A percentile compares a stretch with the other conserved stretches of the same genome.
phyloP scores from a whole-genome alignment of 2,113 vertebrate genomes.

The Hepsetus odoe region DNA sequence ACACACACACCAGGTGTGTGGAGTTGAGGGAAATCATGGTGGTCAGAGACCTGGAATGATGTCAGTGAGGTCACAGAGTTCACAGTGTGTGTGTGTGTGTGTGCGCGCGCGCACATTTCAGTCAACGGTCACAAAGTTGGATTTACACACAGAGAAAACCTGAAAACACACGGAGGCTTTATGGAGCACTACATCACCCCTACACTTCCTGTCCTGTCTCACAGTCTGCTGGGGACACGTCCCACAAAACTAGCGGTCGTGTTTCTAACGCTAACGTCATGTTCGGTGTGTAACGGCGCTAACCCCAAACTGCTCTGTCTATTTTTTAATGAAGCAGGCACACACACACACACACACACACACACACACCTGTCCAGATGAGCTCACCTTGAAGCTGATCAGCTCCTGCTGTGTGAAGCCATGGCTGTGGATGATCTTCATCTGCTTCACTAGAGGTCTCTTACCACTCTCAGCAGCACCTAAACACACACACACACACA shows the following conservation, averaged over 20 bases:
- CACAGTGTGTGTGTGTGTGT: slow-evolving; percentile 11
- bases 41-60: slow-evolving; percentile 18
- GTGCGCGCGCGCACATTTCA: neutral
- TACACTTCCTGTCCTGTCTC: too few relatives aligned
- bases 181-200: too few relatives aligned
- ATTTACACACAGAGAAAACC: too few relatives aligned
- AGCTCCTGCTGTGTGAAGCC: slow-evolving; percentile 77
- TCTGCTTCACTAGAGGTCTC: slow-evolving; percentile 80
- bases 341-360: neutral
- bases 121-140: too few relatives aligned
- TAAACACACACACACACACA: slow-evolving; percentile 40
- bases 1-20: neutral
- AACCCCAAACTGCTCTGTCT: slow-evolving; percentile 8
- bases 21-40: slow-evolving; percentile 30
- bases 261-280: too few relatives aligned
- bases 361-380: neutral
- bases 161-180: too few relatives aligned
- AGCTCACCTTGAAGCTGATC: slow-evolving; percentile 75
- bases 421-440: slow-evolving; percentile 81
- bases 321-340: neutral
- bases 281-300: too few relatives aligned
- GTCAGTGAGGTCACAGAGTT: neutral
- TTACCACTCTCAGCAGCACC: slow-evolving; percentile 80
- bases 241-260: too few relatives aligned
- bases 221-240: too few relatives aligned